phyloP scores from a whole-genome alignment of 2,888 invertebrate genomes.

The Thereva nobilitata region DNA sequence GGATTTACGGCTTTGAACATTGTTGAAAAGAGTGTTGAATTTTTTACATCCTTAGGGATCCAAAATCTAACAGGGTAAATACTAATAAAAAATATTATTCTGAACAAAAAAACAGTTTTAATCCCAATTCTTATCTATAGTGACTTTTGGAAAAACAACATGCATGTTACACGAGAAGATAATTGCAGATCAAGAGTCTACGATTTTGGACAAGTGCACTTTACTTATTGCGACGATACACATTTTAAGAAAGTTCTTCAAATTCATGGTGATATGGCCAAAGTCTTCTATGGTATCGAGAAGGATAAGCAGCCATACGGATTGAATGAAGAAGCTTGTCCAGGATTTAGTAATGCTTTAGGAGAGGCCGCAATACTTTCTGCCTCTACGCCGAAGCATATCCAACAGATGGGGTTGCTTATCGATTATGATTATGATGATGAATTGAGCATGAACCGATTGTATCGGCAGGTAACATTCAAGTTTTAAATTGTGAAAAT shows the following conservation, averaged over 20 bases:
- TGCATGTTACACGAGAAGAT: neutral
- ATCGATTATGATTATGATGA: slow-evolving; percentile 67
- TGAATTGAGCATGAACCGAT: slow-evolving; percentile 61
- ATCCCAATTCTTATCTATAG: slow-evolving; percentile 1
- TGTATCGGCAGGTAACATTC: slow-evolving; percentile 55
- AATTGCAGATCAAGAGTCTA: slow-evolving; percentile 43
- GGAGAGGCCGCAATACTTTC: slow-evolving; percentile 58
- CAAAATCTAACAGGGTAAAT: slow-evolving; percentile 18
- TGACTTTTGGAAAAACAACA: neutral
- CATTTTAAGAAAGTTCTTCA: slow-evolving; percentile 58
- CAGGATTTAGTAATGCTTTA: slow-evolving; percentile 53
- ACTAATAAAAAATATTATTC: too few species aligned
- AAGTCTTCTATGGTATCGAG: slow-evolving; percentile 52
- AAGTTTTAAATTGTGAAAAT: neutral
- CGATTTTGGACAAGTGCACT: slow-evolving; percentile 45
- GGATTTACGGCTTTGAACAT: slow-evolving; percentile 17
- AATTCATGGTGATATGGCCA: slow-evolving; percentile 19
- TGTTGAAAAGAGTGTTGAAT: slow-evolving; percentile 10
- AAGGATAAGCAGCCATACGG: slow-evolving; percentile 51
- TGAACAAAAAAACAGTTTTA: neutral
- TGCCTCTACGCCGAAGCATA: slow-evolving; percentile 71
- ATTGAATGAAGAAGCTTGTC: slow-evolving; percentile 54
- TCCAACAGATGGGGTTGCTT: slow-evolving; percentile 67
- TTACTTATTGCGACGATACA: slow-evolving; percentile 64
- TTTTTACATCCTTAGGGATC: slow-evolving; percentile 24